Evolutionary conservation across 2,797 vertebrate species (phyloP).

Genomic region (Cossypha caffra): DNA sequence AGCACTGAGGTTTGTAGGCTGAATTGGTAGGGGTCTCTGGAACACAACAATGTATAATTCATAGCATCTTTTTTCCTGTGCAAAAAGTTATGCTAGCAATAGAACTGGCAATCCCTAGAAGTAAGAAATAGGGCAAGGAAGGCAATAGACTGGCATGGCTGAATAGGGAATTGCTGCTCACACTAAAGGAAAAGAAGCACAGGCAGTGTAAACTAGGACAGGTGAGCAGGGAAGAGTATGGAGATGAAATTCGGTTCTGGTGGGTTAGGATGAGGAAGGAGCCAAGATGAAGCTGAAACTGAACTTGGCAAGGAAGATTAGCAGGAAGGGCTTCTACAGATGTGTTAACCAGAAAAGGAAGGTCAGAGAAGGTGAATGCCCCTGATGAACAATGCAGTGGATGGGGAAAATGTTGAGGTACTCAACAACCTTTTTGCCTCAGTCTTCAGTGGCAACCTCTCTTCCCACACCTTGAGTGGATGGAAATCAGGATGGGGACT

Average conservation of each 20-base stretch:
- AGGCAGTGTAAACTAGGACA: not conserved
- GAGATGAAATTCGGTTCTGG: not conserved
- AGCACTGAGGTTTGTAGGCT: not conserved
- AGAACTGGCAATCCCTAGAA: not conserved
- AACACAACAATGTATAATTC: not conserved
- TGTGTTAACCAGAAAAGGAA: not conserved
- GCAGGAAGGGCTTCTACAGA: not conserved
- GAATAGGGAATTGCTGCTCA: not conserved
- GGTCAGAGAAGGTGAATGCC: not conserved
- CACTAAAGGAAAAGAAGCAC: not conserved
- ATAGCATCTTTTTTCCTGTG: not conserved
- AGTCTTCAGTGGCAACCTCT: not conserved
- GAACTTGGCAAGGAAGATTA: not conserved
- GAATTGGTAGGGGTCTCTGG: not conserved
- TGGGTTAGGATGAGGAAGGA: not conserved
- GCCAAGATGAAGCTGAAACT: not conserved
- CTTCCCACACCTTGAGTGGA: not conserved
- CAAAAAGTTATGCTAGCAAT: not conserved
- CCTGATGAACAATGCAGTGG: too few species aligned
- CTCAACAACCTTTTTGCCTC: not conserved
- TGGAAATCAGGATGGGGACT: not conserved
- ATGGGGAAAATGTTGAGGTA: not conserved
- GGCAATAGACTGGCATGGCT: not conserved
- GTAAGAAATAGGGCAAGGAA: not conserved
- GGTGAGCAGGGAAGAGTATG: not conserved